Evolutionary conservation across 1,140 invertebrate genomes (phyloP), one percentile per base, ranked within the genome.

Genomic region (Bombyx mandarina): DNA sequence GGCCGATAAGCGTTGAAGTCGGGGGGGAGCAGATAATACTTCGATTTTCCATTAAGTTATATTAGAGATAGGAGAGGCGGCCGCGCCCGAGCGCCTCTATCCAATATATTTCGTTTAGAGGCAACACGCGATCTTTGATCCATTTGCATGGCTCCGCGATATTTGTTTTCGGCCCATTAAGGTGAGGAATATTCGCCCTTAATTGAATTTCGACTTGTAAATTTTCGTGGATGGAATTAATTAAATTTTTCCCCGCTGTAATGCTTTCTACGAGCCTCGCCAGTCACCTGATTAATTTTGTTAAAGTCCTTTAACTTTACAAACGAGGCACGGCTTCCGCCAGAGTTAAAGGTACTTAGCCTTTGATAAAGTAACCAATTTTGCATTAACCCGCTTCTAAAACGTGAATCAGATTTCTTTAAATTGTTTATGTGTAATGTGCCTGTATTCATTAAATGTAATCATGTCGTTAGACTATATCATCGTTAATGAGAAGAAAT

Each of bases 11-110:
- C 66, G 65, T 66, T 61, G 68, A 61, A 52, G 48, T 8, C 51
- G 58, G 57, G 61, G 66, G 67, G 65, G 69, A 62, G 58, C 58
- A 74, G 78, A 83, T 83, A 83, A 81, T 79, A 75, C 80, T 86
- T 86, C 83, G 83, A 83, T 86, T 84, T 82, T 82, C 81, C 83
- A 86, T 86, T 86, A 86, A 73, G 70, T 80, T 82, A 75, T 86
- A 86, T 84, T 82, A 84, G 78, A 75, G 75, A 75, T 79, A 75
- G 83, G 79, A 79, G 80, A 80, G 76, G 76, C 74, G 64, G 68
- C 71, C 43, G 52, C 52, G n/a, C 77, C 77, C 73, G 70, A 70
- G 66, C 73, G 26, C 63, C 18, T 54, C 43, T n/a, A 35, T 45
- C 65, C 69, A 69, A 74, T 77, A 44, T 18, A 22, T 55, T 49